These are phyloP conservation scores for Calephelis nemesis DNA, from an alignment of 1,140 invertebrate genomes.

Conservation along the genomic window DNA sequence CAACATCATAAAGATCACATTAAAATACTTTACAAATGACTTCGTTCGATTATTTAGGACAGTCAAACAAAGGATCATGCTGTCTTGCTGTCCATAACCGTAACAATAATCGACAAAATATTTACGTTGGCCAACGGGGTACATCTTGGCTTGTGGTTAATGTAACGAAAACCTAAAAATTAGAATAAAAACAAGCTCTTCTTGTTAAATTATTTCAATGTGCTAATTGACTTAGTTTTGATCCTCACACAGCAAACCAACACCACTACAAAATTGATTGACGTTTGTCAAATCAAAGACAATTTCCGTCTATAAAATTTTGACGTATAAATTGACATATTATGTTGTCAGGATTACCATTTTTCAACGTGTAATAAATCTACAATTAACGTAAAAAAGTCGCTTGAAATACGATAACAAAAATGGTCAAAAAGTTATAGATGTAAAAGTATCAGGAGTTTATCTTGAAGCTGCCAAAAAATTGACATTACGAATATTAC, in stretches of 20 bases:
- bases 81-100: constrained; percentile 40
- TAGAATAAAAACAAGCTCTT: constrained; percentile 58
- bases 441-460: too few species aligned
- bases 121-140: constrained; percentile 77
- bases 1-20: constrained; percentile 14
- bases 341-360: background rate
- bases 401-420: too few species aligned
- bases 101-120: constrained; percentile 38
- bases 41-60: constrained; percentile 60
- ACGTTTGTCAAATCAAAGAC: constrained; percentile 30
- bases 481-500: too few species aligned
- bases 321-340: constrained; percentile 35
- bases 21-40: constrained; percentile 14
- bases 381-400: background rate
- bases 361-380: background rate
- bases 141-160: constrained; percentile 62
- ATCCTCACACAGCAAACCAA: constrained; percentile 48
- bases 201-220: constrained; percentile 59
- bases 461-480: too few species aligned
- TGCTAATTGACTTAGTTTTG: constrained; percentile 52
- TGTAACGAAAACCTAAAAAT: constrained; percentile 61
- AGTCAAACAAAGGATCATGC: constrained; percentile 72
- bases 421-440: too few species aligned
- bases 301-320: constrained; percentile 29
- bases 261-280: constrained; percentile 38